Conservation (phyloP, 2,888 invertebrate genomes). For the Sesamia inferens region DNA sequence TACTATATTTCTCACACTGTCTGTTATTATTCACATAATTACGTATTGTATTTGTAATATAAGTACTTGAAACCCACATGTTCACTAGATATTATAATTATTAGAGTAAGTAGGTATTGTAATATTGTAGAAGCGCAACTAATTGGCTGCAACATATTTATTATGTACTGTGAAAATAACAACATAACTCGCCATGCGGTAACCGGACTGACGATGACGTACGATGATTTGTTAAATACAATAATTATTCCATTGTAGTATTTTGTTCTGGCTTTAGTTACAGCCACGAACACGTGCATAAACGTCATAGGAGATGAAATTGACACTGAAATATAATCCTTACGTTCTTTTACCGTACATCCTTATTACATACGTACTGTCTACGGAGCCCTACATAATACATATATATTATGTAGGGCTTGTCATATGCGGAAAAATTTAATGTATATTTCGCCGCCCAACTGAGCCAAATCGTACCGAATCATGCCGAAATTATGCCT, state of each 20-base stretch:
- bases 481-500: not conserved
- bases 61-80: slow-evolving; percentile 2
- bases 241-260: slow-evolving; percentile 27
- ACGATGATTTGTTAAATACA: slow-evolving; percentile 20
- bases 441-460: not conserved
- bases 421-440: too few relatives aligned
- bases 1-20: not conserved
- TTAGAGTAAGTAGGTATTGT: slow-evolving; percentile 6
- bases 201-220: slow-evolving; percentile 25
- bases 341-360: not conserved
- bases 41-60: slow-evolving; percentile 6
- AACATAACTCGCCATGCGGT: slow-evolving; percentile 21
- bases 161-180: slow-evolving; percentile 23
- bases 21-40: not conserved
- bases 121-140: slow-evolving; percentile 7
- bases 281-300: slow-evolving; percentile 6
- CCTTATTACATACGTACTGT: too few relatives aligned
- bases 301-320: slow-evolving; percentile 4
- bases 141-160: slow-evolving; percentile 29
- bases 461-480: not conserved
- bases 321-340: slow-evolving; percentile 18
- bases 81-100: slow-evolving; percentile 7
- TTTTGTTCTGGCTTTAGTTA: slow-evolving; percentile 21
- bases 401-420: too few relatives aligned
- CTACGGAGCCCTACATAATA: too few relatives aligned